Evolutionary conservation across 2,113 vertebrate genomes (phyloP).

Genomic region (Climacteris rufus): DNA sequence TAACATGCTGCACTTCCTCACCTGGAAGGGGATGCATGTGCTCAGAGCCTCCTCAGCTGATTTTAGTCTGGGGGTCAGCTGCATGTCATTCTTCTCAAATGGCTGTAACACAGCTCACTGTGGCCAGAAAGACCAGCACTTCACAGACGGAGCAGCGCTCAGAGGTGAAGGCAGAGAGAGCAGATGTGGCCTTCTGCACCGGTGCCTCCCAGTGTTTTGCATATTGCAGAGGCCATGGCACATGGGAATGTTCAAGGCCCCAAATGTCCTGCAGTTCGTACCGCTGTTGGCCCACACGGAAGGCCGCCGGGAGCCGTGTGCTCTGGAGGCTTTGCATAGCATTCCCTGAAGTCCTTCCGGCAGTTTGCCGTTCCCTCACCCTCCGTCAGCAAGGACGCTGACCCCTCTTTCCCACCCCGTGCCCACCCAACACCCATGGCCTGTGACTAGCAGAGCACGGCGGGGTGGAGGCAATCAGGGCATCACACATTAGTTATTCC

Average conservation of each 20-base stretch:
- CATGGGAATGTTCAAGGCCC: background rate
- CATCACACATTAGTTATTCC: background rate
- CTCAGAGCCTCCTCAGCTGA: background rate
- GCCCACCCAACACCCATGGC: background rate
- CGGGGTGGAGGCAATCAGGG: background rate
- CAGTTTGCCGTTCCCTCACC: background rate
- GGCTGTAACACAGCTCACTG: background rate
- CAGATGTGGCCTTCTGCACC: background rate
- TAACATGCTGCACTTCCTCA: background rate
- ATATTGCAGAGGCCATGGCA: background rate
- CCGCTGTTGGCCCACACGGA: background rate
- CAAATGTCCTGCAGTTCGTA: background rate
- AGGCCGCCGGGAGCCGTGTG: background rate
- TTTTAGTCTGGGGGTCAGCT: background rate
- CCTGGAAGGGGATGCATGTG: background rate
- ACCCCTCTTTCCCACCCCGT: background rate
- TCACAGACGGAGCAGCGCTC: background rate
- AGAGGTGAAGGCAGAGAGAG: background rate
- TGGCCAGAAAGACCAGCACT: background rate
- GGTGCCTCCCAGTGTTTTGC: background rate
- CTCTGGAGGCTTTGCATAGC: background rate
- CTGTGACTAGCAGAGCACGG: background rate
- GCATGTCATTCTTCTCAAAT: fast-evolving
- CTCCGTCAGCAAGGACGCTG: background rate
- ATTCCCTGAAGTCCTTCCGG: background rate